These are phyloP conservation scores for Hesperophylax magnus DNA, from an alignment of 1,140 invertebrate species.

Conservation along the genomic window DNA sequence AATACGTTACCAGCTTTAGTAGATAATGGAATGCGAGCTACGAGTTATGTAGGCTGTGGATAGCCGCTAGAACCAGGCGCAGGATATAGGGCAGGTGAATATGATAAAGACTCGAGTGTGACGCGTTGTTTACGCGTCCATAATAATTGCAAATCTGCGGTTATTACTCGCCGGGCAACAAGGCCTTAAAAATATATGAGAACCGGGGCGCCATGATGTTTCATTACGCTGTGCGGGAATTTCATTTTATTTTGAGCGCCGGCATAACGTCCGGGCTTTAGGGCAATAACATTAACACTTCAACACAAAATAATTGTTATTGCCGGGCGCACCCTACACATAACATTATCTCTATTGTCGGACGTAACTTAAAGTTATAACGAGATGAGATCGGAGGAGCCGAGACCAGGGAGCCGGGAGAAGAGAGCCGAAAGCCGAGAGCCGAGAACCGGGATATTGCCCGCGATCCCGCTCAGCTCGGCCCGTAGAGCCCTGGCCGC, in stretches of 20 bases:
- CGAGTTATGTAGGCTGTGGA: too few relatives aligned
- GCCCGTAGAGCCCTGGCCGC: neutral
- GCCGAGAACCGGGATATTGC: constrained; percentile 46
- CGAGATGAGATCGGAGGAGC: constrained; percentile 46
- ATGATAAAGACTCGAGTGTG: neutral
- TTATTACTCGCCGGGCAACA: constrained; percentile 44
- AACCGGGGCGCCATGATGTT: constrained; percentile 38
- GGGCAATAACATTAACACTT: constrained; percentile 58
- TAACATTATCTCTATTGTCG: constrained; percentile 53
- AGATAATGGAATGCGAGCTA: too few relatives aligned
- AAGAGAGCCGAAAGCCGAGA: too few relatives aligned
- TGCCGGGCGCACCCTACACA: constrained; percentile 43
- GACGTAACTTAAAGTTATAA: constrained; percentile 54
- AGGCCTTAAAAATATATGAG: constrained; percentile 55
- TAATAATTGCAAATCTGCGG: constrained; percentile 57
- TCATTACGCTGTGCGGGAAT: constrained; percentile 48
- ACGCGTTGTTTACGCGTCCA: constrained; percentile 39
- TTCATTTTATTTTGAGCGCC: constrained; percentile 52
- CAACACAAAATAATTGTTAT: constrained; percentile 59
- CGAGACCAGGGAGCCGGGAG: too few relatives aligned
- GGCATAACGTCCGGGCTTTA: constrained; percentile 38
- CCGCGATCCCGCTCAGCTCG: constrained; percentile 42
- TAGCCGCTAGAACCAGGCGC: too few relatives aligned
- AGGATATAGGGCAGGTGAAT: neutral
- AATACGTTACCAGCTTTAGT: too few relatives aligned